phyloP scores from a whole-genome alignment of 2,113 vertebrate species.

The Ailurus styani region DNA sequence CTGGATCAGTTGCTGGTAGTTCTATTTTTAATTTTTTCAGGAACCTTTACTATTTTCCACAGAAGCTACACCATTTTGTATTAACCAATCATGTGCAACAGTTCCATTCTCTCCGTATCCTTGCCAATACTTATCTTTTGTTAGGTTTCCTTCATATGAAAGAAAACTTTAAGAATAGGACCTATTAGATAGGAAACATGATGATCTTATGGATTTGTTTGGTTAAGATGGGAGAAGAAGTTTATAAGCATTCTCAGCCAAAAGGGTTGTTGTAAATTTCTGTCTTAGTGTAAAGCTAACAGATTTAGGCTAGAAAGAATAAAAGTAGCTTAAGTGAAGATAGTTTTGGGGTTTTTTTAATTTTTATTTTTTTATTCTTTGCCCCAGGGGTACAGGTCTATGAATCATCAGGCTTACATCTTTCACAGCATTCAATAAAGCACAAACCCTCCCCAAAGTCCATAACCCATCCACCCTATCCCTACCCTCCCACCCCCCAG shows the following conservation, averaged over 20 bases:
- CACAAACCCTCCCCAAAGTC: no score
- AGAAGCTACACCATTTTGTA: not conserved
- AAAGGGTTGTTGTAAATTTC: not conserved
- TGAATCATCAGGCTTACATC: no score
- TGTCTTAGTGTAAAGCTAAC: constrained; percentile 7
- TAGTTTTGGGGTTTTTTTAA: no score
- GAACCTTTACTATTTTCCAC: not conserved
- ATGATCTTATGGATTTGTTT: not conserved
- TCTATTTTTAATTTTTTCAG: not conserved
- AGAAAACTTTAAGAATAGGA: not conserved
- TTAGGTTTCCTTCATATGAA: not conserved
- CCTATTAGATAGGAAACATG: not conserved
- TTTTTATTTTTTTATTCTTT: no score
- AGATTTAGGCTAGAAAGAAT: not conserved
- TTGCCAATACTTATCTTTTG: not conserved
- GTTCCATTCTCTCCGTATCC: not conserved
- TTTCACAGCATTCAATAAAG: no score
- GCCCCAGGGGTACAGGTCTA: no score
- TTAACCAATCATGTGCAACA: not conserved
- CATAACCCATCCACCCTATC: no score
- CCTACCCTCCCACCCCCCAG: no score
- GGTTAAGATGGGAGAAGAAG: not conserved
- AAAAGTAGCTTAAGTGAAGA: not conserved
- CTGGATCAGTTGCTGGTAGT: not conserved
- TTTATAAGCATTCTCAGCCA: not conserved